A percentile compares a stretch with the other conserved stretches of the same genome.
phyloP scores from a whole-genome alignment of 2,113 vertebrate genomes.

The human region DNA sequence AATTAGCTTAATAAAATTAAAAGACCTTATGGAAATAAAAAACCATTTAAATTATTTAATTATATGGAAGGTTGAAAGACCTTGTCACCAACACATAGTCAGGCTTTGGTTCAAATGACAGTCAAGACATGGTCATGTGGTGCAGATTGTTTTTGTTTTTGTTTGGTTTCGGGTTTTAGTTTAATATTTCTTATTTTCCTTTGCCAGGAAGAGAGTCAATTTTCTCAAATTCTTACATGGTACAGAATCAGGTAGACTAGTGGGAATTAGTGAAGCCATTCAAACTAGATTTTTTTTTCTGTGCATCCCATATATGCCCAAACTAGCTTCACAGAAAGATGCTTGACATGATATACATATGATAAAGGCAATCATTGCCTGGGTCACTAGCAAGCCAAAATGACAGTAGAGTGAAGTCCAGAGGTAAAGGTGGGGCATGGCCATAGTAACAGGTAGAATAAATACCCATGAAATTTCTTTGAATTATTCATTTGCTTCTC shows the following conservation, averaged over 20 bases:
- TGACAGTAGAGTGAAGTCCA: background rate
- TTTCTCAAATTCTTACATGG: background rate
- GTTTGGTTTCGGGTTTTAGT: background rate
- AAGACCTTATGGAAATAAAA: background rate
- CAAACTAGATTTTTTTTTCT: background rate
- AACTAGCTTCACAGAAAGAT: background rate
- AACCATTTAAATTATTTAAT: background rate
- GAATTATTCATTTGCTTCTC: background rate
- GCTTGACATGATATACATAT: background rate
- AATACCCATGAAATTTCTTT: background rate
- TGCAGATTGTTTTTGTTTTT: background rate
- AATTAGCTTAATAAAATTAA: background rate
- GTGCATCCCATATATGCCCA: background rate
- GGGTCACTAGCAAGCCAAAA: background rate
- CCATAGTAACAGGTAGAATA: background rate
- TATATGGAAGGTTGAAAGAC: background rate
- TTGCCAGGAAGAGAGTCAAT: background rate
- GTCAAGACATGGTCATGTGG: background rate
- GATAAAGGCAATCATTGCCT: background rate
- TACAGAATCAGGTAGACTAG: background rate
- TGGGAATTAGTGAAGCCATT: background rate
- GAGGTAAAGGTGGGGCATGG: background rate
- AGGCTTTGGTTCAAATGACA: background rate
- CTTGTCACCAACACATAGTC: background rate
- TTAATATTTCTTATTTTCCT: background rate